phyloP scores from a whole-genome alignment of 2,888 invertebrate species.

The Artemia sinica region DNA sequence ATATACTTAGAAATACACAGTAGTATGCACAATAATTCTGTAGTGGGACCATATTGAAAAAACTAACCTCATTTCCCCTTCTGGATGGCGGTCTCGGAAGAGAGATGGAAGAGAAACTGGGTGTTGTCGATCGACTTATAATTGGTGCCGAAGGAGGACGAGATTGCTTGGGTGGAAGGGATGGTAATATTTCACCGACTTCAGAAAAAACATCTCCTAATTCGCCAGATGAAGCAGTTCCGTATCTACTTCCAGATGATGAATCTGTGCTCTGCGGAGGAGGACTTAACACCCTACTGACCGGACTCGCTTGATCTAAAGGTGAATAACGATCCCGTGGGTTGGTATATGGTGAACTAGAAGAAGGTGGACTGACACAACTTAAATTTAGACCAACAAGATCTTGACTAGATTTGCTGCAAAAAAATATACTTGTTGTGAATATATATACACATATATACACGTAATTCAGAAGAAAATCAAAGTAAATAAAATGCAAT shows the following conservation, averaged over 20 bases:
- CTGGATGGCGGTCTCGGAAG: conserved; percentile 77
- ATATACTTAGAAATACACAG: not conserved
- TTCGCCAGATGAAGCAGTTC: conserved; percentile 26
- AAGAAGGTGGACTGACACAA: not conserved
- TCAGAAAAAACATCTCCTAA: conserved; percentile 57
- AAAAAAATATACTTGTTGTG: not conserved
- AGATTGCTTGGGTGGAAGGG: conserved; percentile 43
- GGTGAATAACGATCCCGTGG: not conserved
- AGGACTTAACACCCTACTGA: not conserved
- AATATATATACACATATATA: no score
- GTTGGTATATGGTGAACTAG: conserved; percentile 9
- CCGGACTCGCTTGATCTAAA: not conserved
- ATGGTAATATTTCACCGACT: conserved; percentile 54
- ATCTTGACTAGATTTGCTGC: conserved; percentile 18
- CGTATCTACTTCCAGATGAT: conserved; percentile 33
- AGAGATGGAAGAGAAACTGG: conserved; percentile 53
- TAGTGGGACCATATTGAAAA: conserved; percentile 2
- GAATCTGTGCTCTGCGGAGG: conserved; percentile 15
- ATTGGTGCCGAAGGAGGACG: conserved; percentile 28
- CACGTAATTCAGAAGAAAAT: no score
- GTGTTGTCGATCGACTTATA: conserved; percentile 48
- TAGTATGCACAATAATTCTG: not conserved
- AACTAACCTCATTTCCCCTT: conserved; percentile 46
- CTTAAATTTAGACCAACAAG: conserved; percentile 15
- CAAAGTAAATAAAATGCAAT: no score